Evolutionary conservation across 2,888 invertebrate genomes (phyloP).

Genomic region (Shargacucullia verbasci): DNA sequence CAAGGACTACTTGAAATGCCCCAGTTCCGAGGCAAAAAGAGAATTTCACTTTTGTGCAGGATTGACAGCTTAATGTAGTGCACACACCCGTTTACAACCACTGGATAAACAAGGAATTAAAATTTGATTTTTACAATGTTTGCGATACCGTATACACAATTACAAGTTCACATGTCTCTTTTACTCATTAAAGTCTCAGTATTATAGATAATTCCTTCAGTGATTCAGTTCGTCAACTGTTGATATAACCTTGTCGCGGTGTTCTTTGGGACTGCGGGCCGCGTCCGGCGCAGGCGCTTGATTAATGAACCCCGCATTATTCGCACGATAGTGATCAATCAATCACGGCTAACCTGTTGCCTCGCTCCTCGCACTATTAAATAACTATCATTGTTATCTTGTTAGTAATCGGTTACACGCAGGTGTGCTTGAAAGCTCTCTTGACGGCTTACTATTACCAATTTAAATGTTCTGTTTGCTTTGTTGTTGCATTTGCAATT

Average conservation of each 20-base stretch:
- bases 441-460: slow-evolving; percentile 18
- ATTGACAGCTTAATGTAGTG: slow-evolving; percentile 51
- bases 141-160: too few species aligned
- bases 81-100: slow-evolving; percentile 18
- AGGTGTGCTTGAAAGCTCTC: slow-evolving; percentile 27
- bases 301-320: slow-evolving; percentile 68
- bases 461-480: slow-evolving; percentile 14
- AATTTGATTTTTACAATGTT: not conserved
- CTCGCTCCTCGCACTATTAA: slow-evolving; percentile 44
- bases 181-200: not conserved
- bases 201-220: not conserved
- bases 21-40: slow-evolving; percentile 58
- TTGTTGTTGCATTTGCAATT: slow-evolving; percentile 4
- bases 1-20: slow-evolving; percentile 66
- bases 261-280: slow-evolving; percentile 38
- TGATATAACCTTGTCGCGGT: slow-evolving; percentile 45
- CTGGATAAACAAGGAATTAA: slow-evolving; percentile 1
- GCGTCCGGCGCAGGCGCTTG: slow-evolving; percentile 52
- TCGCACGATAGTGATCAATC: slow-evolving; percentile 66
- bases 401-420: slow-evolving; percentile 38
- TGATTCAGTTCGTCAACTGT: slow-evolving; percentile 27
- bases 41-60: slow-evolving; percentile 50
- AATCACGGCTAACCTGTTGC: slow-evolving; percentile 70
- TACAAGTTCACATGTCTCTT: too few species aligned
- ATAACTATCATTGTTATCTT: slow-evolving; percentile 50